phyloP scores from a whole-genome alignment of 1,140 invertebrate species.

The Coboldia fuscipes region DNA sequence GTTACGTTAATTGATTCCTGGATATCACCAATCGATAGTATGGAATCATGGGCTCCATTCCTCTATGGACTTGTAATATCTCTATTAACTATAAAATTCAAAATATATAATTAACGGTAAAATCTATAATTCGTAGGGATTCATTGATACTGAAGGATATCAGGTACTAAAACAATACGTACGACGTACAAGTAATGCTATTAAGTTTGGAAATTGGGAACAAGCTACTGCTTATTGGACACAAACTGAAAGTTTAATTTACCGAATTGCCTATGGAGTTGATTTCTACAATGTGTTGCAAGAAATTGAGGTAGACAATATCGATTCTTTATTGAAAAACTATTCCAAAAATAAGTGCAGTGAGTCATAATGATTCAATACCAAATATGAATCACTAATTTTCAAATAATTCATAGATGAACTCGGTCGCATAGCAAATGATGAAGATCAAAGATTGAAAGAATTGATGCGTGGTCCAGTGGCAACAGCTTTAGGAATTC shows the following conservation, averaged over 20 bases:
- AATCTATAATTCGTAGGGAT: conserved; percentile 21
- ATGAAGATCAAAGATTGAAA: conserved; percentile 20
- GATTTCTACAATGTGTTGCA: conserved; percentile 65
- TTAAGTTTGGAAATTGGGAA: conserved; percentile 28
- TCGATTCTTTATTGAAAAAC: conserved; percentile 7
- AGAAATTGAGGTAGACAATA: conserved; percentile 6
- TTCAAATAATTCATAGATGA: no score
- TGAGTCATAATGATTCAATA: not conserved
- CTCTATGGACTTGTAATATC: conserved; percentile 13
- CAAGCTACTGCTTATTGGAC: conserved; percentile 40
- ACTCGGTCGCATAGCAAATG: no score
- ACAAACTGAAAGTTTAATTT: conserved; percentile 33
- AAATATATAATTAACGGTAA: not conserved
- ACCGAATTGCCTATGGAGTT: conserved; percentile 31
- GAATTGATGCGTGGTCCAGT: conserved; percentile 50
- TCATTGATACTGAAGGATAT: conserved; percentile 35
- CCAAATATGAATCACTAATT: no score
- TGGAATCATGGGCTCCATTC: conserved; percentile 57
- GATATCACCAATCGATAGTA: conserved; percentile 66
- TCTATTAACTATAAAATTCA: not conserved
- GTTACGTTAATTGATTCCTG: conserved; percentile 67
- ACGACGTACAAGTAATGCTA: conserved; percentile 23
- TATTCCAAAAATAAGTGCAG: not conserved
- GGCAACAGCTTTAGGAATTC: conserved; percentile 35
- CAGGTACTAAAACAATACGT: conserved; percentile 27